A percentile compares a stretch with the other conserved stretches of the same genome.
Evolutionary conservation across 2,888 invertebrate species (phyloP).

Genomic region (Pterobdella sp.): DNA sequence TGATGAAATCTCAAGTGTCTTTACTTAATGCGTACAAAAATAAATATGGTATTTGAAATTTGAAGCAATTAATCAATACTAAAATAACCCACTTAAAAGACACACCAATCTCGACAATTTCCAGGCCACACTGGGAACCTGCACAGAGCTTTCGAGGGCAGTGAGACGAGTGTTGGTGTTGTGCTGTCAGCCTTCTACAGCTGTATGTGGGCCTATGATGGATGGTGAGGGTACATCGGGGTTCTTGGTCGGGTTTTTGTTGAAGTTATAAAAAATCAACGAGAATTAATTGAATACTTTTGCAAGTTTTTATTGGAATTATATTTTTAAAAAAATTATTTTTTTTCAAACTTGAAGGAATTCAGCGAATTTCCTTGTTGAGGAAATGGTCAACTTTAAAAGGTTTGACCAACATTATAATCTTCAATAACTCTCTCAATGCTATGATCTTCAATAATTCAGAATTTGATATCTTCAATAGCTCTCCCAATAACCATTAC

Average conservation of each 20-base stretch:
- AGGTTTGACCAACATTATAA: slow-evolving; percentile 31
- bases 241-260: too few species aligned
- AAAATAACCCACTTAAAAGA: too few species aligned
- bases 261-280: too few species aligned
- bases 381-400: slow-evolving; percentile 36
- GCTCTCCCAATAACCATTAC: not conserved
- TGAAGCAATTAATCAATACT: too few species aligned
- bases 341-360: slow-evolving; percentile 52
- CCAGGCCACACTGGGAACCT: slow-evolving; percentile 57
- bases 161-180: slow-evolving; percentile 67
- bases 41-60: too few species aligned
- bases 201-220: slow-evolving; percentile 85
- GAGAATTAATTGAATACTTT: too few species aligned
- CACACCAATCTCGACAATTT: too few species aligned
- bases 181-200: slow-evolving; percentile 89
- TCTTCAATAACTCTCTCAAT: too few species aligned
- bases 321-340: not conserved
- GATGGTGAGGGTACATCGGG: slow-evolving; percentile 65
- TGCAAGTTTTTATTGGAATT: not conserved
- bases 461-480: too few species aligned
- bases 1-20: too few species aligned
- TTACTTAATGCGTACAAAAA: too few species aligned
- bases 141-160: slow-evolving; percentile 70
- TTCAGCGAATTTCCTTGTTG: slow-evolving; percentile 36
- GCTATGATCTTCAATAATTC: too few species aligned